Evolutionary conservation across 2,797 vertebrate genomes (phyloP).

Genomic region (Gila robusta): DNA sequence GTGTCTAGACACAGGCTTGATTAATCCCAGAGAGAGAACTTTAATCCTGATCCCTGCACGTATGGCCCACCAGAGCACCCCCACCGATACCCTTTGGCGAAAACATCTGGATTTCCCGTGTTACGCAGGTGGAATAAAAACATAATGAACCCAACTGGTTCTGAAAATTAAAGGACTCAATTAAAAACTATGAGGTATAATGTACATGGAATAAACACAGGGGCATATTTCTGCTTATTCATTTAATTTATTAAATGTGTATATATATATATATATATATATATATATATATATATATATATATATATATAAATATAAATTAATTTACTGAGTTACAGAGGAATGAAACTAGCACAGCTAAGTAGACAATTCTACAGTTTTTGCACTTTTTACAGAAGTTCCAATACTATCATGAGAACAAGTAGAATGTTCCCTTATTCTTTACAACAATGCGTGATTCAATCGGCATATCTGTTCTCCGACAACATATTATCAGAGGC

Average conservation of each 20-base stretch:
- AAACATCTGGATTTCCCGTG: constrained; percentile 48
- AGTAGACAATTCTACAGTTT: not conserved
- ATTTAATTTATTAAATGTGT: no score
- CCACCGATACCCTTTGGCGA: not conserved
- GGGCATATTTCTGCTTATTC: not conserved
- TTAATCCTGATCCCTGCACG: constrained; percentile 35
- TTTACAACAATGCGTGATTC: not conserved
- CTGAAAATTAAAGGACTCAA: not conserved
- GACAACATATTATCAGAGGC: not conserved
- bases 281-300: no score
- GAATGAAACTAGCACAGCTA: not conserved
- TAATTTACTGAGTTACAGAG: not conserved
- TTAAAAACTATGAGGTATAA: not conserved
- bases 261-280: no score
- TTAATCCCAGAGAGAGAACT: constrained; percentile 69
- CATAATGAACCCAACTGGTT: not conserved
- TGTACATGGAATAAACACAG: not conserved
- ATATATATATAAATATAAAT: no score
- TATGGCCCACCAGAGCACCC: not conserved
- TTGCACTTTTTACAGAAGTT: not conserved
- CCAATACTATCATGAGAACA: not conserved
- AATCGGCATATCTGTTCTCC: not conserved
- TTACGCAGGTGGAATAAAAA: constrained; percentile 11
- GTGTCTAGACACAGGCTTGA: constrained; percentile 57
- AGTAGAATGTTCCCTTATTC: not conserved